phyloP scores from a whole-genome alignment of 2,888 invertebrate genomes.

The Leptopilina syphax region DNA sequence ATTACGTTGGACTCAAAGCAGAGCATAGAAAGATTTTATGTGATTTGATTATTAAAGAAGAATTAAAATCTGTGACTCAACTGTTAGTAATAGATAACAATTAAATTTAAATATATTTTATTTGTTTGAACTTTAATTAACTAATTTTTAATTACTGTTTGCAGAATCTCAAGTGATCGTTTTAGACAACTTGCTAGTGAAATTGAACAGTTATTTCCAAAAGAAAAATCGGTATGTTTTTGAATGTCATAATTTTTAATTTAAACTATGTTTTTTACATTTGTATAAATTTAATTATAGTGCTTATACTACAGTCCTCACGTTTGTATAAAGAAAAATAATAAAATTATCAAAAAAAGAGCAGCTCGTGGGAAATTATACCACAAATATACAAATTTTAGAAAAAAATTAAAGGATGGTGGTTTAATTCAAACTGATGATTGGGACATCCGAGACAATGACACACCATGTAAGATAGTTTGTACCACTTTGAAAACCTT shows the following conservation, averaged over 20 bases:
- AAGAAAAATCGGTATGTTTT: constrained; percentile 12
- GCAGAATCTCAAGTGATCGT: not conserved
- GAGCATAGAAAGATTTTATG: not conserved
- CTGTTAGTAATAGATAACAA: not conserved
- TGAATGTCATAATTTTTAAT: not conserved
- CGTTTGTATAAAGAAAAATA: not conserved
- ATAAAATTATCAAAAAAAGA: constrained; percentile 6
- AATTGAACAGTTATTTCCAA: constrained; percentile 4
- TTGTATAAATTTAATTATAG: not conserved
- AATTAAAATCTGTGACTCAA: constrained; percentile 1
- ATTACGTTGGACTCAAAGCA: not conserved
- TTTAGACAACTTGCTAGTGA: not conserved
- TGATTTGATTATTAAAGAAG: not conserved
- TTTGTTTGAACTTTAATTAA: not conserved
- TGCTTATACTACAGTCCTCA: not conserved
- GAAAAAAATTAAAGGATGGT: not conserved
- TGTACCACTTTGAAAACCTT: not conserved
- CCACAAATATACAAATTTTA: constrained; percentile 2
- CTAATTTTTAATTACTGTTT: not conserved
- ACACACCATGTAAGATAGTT: not conserved
- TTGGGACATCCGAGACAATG: not conserved
- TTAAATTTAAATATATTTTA: not conserved
- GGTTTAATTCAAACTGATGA: not conserved
- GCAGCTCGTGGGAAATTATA: constrained; percentile 3
- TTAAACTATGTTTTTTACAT: not conserved